Conservation (phyloP, 2,888 invertebrate species). For the Drosophila eohydei region DNA sequence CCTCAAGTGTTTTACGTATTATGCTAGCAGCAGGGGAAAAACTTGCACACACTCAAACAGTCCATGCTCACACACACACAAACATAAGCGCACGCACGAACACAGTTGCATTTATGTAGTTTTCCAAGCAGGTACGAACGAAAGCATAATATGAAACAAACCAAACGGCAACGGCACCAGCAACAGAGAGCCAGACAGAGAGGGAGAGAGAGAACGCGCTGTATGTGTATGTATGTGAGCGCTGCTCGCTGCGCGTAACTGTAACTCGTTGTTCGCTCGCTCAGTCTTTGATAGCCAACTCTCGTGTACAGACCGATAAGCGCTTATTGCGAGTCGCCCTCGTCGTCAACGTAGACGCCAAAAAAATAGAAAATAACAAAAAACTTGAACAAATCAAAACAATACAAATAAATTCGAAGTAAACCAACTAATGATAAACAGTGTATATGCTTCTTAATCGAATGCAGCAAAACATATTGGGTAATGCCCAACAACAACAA, state of each 20-base stretch:
- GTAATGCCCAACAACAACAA: slow-evolving; percentile 29
- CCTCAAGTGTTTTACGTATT: slow-evolving; percentile 48
- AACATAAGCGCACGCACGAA: background rate
- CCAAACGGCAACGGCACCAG: slow-evolving; percentile 34
- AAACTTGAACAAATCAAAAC: slow-evolving; percentile 50
- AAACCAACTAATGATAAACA: slow-evolving; percentile 28
- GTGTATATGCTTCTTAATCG: slow-evolving; percentile 32
- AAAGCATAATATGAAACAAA: slow-evolving; percentile 52
- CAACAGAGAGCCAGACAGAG: slow-evolving; percentile 18
- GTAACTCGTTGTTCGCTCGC: slow-evolving; percentile 64
- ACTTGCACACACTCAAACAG: slow-evolving; percentile 20
- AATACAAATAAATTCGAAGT: slow-evolving; percentile 12
- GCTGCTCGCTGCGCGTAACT: slow-evolving; percentile 67
- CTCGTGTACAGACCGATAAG: slow-evolving; percentile 84
- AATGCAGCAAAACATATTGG: slow-evolving; percentile 32
- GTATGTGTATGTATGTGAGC: slow-evolving; percentile 32
- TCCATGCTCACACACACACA: slow-evolving; percentile 6
- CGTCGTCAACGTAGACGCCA: slow-evolving; percentile 43
- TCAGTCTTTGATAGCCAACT: slow-evolving; percentile 85
- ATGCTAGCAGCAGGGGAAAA: slow-evolving; percentile 50
- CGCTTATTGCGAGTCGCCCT: slow-evolving; percentile 62
- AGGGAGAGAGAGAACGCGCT: slow-evolving; percentile 15
- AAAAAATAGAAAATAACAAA: slow-evolving; percentile 3
- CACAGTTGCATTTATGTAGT: slow-evolving; percentile 46
- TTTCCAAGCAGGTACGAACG: slow-evolving; percentile 67